Conservation (phyloP, 2,888 invertebrate species). For the Melanophora roralis region DNA sequence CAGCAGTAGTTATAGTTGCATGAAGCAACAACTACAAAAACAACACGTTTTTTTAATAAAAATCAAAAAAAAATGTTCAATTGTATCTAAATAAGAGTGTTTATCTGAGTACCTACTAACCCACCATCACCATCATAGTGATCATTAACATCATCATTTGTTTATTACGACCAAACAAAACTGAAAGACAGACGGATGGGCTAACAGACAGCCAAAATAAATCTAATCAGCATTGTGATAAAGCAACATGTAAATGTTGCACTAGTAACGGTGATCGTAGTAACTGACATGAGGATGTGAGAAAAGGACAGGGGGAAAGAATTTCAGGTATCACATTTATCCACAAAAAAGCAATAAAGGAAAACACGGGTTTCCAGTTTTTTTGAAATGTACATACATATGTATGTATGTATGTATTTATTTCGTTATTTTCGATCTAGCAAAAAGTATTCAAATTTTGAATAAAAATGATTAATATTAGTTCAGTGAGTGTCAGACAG, state of each 20-base stretch:
- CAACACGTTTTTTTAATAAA: too few relatives aligned
- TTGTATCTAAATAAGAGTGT: constrained; percentile 34
- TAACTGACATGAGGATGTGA: too few relatives aligned
- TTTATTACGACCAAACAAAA: not conserved
- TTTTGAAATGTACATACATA: too few relatives aligned
- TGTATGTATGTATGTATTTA: too few relatives aligned
- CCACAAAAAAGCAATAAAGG: not conserved
- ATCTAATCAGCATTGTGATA: constrained; percentile 8
- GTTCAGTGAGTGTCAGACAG: too few relatives aligned
- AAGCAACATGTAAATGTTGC: too few relatives aligned
- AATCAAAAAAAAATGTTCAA: constrained; percentile 1
- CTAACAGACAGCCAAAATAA: not conserved
- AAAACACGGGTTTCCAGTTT: not conserved
- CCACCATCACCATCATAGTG: constrained; percentile 26
- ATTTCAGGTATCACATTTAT: constrained; percentile 29
- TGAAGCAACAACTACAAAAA: constrained; percentile 5
- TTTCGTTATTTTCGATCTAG: too few relatives aligned
- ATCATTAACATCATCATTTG: not conserved
- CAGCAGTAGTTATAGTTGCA: not conserved
- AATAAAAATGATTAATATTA: too few relatives aligned
- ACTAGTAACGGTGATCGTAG: too few relatives aligned
- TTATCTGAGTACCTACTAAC: constrained; percentile 27
- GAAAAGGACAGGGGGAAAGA: not conserved
- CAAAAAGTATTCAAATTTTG: too few relatives aligned
- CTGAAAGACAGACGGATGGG: constrained; percentile 8